A percentile compares a stretch with the other conserved stretches of the same genome.
phyloP scores from a whole-genome alignment of 2,113 vertebrate genomes.

The Archocentrus centrarchus region DNA sequence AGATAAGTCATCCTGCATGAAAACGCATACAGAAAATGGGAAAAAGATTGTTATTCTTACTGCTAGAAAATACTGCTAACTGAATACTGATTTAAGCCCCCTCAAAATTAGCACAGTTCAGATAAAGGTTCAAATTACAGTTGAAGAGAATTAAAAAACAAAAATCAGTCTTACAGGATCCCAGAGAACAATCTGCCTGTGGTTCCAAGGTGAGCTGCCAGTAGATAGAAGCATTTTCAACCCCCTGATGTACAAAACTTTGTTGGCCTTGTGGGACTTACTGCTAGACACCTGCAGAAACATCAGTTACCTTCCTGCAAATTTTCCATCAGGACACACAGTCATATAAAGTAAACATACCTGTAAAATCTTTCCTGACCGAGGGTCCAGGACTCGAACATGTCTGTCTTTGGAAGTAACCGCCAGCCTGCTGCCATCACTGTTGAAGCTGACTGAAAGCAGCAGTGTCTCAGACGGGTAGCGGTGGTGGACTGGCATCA shows the following conservation, averaged over 20 bases:
- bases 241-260: constrained; percentile 89
- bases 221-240: constrained; percentile 90
- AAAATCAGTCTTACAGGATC: constrained; percentile 82
- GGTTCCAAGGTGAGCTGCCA: constrained; percentile 91
- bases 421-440: constrained; percentile 88
- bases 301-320: background rate
- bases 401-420: constrained; percentile 90
- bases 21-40: background rate
- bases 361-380: constrained; percentile 83
- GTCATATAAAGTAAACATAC: constrained; percentile 57
- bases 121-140: background rate
- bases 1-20: constrained; percentile 88
- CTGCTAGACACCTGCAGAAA: constrained; percentile 83
- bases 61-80: background rate
- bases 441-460: constrained; percentile 92
- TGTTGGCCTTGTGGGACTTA: constrained; percentile 85
- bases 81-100: background rate
- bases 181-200: constrained; percentile 92
- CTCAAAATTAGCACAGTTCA: background rate
- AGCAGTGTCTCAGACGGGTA: constrained; percentile 84
- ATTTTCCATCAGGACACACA: background rate
- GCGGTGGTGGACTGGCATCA: constrained; percentile 70
- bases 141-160: background rate
- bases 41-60: background rate
- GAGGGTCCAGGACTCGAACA: constrained; percentile 88